Evolutionary conservation across 2,888 invertebrate species (phyloP).

Genomic region (Copidosoma aretas): DNA sequence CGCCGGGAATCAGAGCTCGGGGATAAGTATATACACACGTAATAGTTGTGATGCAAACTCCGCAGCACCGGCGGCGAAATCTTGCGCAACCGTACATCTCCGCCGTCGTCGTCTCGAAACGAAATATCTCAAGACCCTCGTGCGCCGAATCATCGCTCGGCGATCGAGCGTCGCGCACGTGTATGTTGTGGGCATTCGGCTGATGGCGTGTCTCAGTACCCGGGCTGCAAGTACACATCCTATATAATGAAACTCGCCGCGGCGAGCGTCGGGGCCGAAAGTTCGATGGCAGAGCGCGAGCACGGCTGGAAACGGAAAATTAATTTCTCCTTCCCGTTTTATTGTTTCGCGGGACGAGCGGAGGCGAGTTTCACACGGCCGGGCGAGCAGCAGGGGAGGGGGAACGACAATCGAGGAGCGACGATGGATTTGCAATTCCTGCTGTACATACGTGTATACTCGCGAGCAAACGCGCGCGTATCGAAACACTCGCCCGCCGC

Average conservation of each 20-base stretch:
- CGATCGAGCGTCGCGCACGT: not conserved
- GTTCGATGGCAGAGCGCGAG: too few species aligned
- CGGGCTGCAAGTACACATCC: too few species aligned
- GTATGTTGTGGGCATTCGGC: not conserved
- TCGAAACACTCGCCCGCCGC: not conserved
- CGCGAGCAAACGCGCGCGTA: slow-evolving; percentile 1
- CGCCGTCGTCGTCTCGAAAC: not conserved
- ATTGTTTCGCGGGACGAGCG: too few species aligned
- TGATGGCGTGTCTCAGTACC: too few species aligned
- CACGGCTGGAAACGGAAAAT: too few species aligned
- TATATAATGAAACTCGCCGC: too few species aligned
- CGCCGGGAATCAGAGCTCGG: not conserved
- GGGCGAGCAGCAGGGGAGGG: not conserved
- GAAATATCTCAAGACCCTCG: not conserved
- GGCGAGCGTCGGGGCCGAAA: too few species aligned
- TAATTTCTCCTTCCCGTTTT: too few species aligned
- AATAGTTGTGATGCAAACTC: not conserved
- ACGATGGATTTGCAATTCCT: slow-evolving; percentile 25
- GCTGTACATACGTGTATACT: too few species aligned
- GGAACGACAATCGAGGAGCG: slow-evolving; percentile 4
- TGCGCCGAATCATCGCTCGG: not conserved
- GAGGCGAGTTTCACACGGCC: not conserved
- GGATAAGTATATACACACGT: not conserved
- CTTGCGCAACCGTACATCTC: not conserved
- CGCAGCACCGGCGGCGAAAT: not conserved